Evolutionary conservation across 2,888 invertebrate species (phyloP).

Genomic region (Microctonus brassicae): DNA sequence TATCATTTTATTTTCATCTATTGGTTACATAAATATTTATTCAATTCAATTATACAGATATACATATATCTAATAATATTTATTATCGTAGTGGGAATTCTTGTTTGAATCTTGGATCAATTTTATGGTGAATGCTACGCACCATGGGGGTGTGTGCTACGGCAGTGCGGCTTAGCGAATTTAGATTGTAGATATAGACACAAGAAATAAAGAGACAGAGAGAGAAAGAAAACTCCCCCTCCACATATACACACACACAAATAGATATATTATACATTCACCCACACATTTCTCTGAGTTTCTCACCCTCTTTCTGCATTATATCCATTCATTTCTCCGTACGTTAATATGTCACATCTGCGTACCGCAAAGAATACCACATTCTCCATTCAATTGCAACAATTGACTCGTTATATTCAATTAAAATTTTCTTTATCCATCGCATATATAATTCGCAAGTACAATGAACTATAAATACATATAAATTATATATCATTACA

Average conservation of each 20-base stretch:
- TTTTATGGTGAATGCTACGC: conserved; percentile 1
- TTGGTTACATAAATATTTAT: too few species aligned
- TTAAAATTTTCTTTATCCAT: not conserved
- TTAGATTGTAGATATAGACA: conserved; percentile 25
- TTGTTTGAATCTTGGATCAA: not conserved
- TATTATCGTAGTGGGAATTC: not conserved
- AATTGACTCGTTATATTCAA: conserved; percentile 34
- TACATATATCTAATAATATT: not conserved
- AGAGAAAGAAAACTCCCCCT: too few species aligned
- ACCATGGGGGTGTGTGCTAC: conserved; percentile 5
- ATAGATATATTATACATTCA: not conserved
- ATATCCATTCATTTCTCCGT: conserved; percentile 29
- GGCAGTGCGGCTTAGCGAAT: conserved; percentile 18
- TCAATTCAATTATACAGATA: not conserved
- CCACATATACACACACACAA: not conserved
- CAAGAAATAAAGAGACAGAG: not conserved
- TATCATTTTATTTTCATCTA: not conserved
- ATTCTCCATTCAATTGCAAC: conserved; percentile 34
- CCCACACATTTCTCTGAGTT: not conserved
- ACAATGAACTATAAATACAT: not conserved
- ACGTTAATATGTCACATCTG: conserved; percentile 33
- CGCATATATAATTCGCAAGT: not conserved
- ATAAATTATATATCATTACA: too few species aligned
- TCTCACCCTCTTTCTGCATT: not conserved
- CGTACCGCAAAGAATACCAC: conserved; percentile 34